phyloP scores from a whole-genome alignment of 2,888 invertebrate genomes.

The Aleiodes testaceus region DNA sequence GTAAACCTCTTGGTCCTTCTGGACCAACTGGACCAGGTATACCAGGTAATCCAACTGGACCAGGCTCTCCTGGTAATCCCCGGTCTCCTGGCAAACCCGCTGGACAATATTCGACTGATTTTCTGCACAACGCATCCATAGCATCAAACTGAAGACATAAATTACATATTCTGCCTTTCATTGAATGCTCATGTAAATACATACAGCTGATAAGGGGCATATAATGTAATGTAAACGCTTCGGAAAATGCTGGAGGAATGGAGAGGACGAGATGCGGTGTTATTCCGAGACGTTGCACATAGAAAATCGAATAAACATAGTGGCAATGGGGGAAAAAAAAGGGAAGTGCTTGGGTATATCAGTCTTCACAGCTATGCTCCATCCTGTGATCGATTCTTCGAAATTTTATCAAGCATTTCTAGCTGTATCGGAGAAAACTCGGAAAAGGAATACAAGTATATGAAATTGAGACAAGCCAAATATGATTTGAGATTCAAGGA shows the following conservation, averaged over 20 bases:
- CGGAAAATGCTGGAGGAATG: constrained; percentile 13
- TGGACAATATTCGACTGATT: constrained; percentile 87
- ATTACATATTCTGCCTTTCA: neutral
- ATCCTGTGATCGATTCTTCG: constrained; percentile 7
- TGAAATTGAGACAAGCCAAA: neutral
- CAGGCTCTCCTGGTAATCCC: constrained; percentile 75
- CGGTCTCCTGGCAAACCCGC: constrained; percentile 78
- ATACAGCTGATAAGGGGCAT: neutral
- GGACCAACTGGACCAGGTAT: constrained; percentile 81
- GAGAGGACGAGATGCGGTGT: neutral
- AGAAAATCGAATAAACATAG: constrained; percentile 26
- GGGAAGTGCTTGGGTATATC: constrained; percentile 1
- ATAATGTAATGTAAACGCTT: constrained; percentile 22
- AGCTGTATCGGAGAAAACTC: no score
- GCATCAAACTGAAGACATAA: constrained; percentile 80
- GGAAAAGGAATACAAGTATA: no score
- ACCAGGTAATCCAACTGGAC: constrained; percentile 80
- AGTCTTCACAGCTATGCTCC: neutral
- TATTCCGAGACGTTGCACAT: constrained; percentile 23
- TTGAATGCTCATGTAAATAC: constrained; percentile 9
- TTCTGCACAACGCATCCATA: constrained; percentile 88
- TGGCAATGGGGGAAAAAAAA: neutral
- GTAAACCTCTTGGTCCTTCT: constrained; percentile 78
- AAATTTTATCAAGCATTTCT: constrained; percentile 4
- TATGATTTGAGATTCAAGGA: neutral